These are phyloP conservation scores for Serilophus lunatus DNA, from an alignment of 2,113 vertebrate genomes.

Conservation along the genomic window DNA sequence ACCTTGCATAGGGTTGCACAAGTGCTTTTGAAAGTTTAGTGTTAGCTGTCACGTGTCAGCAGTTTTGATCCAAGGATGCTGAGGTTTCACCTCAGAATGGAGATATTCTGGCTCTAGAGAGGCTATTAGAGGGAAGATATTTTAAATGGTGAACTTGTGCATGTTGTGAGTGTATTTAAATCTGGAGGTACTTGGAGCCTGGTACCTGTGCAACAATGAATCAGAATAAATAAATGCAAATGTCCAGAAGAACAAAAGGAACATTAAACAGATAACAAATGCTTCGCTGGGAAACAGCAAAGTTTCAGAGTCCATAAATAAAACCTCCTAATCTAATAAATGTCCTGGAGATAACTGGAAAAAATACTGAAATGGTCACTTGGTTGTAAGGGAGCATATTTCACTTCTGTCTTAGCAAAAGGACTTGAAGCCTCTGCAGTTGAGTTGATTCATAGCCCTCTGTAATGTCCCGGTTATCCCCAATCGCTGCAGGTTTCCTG, in stretches of 20 bases:
- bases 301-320: slow-evolving; percentile 61
- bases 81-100: neutral
- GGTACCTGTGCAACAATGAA: neutral
- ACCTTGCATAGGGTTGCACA: neutral
- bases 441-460: slow-evolving; percentile 67
- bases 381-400: slow-evolving; percentile 58
- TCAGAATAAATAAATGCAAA: slow-evolving; percentile 49
- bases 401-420: slow-evolving; percentile 4
- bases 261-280: slow-evolving; percentile 39
- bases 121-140: neutral
- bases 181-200: neutral
- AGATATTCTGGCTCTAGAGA: neutral
- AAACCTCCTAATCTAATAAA: slow-evolving; percentile 63
- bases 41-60: neutral
- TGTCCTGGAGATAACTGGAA: slow-evolving; percentile 64
- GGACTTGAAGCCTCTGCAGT: slow-evolving; percentile 15
- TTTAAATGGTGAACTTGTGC: neutral
- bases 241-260: slow-evolving; percentile 28
- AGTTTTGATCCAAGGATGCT: neutral
- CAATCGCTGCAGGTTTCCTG: slow-evolving; percentile 42
- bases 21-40: neutral
- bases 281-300: slow-evolving; percentile 12
- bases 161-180: neutral
- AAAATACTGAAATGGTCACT: slow-evolving; percentile 63
- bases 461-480: slow-evolving; percentile 35